Conservation (phyloP, 2,113 vertebrate species). For the Hippocampus zosterae region DNA sequence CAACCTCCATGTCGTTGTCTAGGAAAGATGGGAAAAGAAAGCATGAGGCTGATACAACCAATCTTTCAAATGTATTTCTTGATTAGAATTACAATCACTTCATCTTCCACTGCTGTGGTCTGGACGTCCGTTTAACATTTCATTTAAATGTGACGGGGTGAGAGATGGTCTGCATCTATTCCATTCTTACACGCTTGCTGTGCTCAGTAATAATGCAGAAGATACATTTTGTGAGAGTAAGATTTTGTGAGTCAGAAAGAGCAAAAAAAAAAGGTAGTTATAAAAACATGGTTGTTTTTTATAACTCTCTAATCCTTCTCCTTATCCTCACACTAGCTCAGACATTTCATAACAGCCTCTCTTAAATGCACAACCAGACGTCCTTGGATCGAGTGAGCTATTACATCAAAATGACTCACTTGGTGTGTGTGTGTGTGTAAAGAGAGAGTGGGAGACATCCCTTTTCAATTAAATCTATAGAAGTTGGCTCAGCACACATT, state of each 20-base stretch:
- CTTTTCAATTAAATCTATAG: constrained; percentile 60
- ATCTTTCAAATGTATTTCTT: constrained; percentile 22
- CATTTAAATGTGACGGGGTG: not conserved
- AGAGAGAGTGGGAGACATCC: constrained; percentile 47
- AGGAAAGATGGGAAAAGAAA: constrained; percentile 37
- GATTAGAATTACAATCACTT: constrained; percentile 21
- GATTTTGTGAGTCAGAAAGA: not conserved
- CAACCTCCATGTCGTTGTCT: constrained; percentile 68
- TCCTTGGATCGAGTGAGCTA: constrained; percentile 47
- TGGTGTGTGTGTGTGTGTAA: constrained; percentile 7
- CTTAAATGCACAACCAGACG: constrained; percentile 30
- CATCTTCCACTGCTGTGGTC: not conserved
- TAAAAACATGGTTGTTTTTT: not conserved
- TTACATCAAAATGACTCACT: constrained; percentile 48
- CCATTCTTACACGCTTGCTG: not conserved
- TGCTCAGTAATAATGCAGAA: not conserved
- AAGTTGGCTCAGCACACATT: constrained; percentile 43
- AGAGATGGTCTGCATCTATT: not conserved
- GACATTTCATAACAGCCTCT: constrained; percentile 25
- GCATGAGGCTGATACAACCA: constrained; percentile 22
- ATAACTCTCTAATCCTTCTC: constrained; percentile 19
- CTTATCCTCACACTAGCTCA: constrained; percentile 22
- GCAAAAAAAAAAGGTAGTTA: not conserved
- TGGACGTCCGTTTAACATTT: no score
- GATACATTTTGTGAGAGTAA: not conserved